phyloP scores from a whole-genome alignment of 2,797 vertebrate species.

The Microchirus variegatus region DNA sequence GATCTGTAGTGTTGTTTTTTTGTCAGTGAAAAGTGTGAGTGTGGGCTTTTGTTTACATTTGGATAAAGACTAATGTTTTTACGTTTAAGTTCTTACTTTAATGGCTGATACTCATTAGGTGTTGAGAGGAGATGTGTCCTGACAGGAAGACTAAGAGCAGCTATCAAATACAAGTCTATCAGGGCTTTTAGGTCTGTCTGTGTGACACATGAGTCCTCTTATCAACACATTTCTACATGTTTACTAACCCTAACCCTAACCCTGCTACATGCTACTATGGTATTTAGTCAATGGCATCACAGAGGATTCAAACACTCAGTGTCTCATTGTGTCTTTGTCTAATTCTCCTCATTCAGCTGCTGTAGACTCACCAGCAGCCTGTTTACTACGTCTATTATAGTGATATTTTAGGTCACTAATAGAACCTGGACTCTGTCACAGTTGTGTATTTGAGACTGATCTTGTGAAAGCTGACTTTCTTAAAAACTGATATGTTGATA shows the following conservation, averaged over 20 bases:
- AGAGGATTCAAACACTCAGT: conserved; percentile 8
- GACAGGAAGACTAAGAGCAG: conserved; percentile 46
- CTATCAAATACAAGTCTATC: conserved; percentile 36
- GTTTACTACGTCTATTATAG: not conserved
- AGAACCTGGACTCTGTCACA: too few species aligned
- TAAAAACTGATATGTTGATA: too few species aligned
- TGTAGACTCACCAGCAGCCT: not conserved
- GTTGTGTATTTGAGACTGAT: too few species aligned
- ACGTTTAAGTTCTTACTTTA: too few species aligned
- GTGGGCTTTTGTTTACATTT: not conserved
- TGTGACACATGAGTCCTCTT: conserved; percentile 28
- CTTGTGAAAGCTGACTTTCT: too few species aligned
- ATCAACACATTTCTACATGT: conserved; percentile 40
- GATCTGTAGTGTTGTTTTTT: too few species aligned
- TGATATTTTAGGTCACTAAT: not conserved
- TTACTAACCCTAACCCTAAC: too few species aligned
- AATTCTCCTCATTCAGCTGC: conserved; percentile 4
- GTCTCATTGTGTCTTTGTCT: conserved; percentile 2
- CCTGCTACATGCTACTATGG: not conserved
- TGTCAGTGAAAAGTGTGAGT: not conserved
- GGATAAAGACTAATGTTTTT: conserved; percentile 12
- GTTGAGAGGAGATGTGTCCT: conserved; percentile 38
- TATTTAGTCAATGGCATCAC: conserved; percentile 26
- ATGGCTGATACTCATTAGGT: conserved; percentile 46
- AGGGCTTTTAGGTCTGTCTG: conserved; percentile 42